Percentiles rank a stretch among this genome's conserved stretches.
These are phyloP conservation scores for Drosophila parvula DNA, from an alignment of 1,140 invertebrate genomes.

Conservation along the genomic window DNA sequence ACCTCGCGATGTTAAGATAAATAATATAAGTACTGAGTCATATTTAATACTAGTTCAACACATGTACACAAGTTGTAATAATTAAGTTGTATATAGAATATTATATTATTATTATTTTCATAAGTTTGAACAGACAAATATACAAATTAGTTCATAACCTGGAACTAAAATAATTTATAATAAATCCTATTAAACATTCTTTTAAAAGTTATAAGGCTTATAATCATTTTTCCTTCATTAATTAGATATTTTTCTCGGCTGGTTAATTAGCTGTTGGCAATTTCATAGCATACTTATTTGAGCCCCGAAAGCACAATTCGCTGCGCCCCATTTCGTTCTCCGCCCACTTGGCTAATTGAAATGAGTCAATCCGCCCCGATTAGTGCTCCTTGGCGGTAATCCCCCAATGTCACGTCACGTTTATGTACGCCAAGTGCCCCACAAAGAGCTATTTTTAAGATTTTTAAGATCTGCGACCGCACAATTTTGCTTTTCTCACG, in stretches of 20 bases:
- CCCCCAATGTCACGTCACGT: slow-evolving; percentile 51
- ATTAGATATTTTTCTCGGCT: background rate
- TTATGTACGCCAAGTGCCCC: slow-evolving; percentile 20
- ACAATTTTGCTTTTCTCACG: slow-evolving; percentile 72
- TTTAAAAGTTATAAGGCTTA: too few species aligned
- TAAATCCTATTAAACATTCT: too few species aligned
- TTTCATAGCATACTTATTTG: slow-evolving; percentile 59
- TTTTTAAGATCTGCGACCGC: slow-evolving; percentile 47
- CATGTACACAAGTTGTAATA: too few species aligned
- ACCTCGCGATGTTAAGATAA: too few species aligned
- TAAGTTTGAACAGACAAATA: too few species aligned
- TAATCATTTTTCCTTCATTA: background rate
- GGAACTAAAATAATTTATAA: too few species aligned
- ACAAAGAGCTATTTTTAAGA: slow-evolving; percentile 44
- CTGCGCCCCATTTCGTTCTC: background rate
- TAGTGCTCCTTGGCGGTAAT: slow-evolving; percentile 34
- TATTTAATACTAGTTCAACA: too few species aligned
- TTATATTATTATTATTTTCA: too few species aligned
- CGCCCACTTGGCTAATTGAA: slow-evolving; percentile 17
- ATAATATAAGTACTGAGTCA: too few species aligned
- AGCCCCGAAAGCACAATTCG: background rate
- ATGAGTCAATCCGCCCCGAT: slow-evolving; percentile 33
- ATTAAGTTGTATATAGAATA: too few species aligned
- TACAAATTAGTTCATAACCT: too few species aligned
- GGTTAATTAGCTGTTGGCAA: background rate